Evolutionary conservation across 2,888 invertebrate species (phyloP), one percentile per base, ranked within the genome.

Genomic region (Steinernema hermaphroditum): DNA sequence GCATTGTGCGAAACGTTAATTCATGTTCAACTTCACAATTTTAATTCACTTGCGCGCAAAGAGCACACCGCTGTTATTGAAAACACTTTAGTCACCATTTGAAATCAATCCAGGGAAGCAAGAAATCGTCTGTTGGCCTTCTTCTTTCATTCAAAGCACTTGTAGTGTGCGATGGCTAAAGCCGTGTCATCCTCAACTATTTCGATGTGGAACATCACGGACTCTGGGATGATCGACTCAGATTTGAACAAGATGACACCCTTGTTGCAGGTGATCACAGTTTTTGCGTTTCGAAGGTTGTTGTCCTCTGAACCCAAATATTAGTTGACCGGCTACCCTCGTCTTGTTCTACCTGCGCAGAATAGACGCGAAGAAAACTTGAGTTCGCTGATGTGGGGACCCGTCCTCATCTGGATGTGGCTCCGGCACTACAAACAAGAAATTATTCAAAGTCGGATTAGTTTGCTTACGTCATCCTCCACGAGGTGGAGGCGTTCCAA

Each of bases 1-100:
- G 62, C 62, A 62, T 24, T 62, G 29, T 16, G 62, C 32, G 62
- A 12, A 16, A 27, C 16, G 62, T 62, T 54, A 54, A 54, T 24
- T n/a, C n/a, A n/a, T n/a, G n/a, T n/a, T n/a, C 37, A 37, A 37
- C 37, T 37, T 37, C 37, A 37, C 37, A 37, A 37, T 37, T 37
- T 37, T n/a, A n/a, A 37, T 37, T 37, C 37, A 37, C 37, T 37
- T 37, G 37, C 4, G 4, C 37, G 12, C 12, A 37, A 37, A 37
- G 6, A 12, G 37, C 6, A 4, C 6, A 4, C 4, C 4, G 37
- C 12, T 37, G 37, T 37, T 37, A 12, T 37, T 37, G 37, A 37
- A 12, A 37, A 37, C 37, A 37, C 37, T 8, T 12, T 12, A 12
- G 37, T 4, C 6, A 37, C 37, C 37, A 37, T 37, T 12, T 37